Evolutionary conservation across 2,797 vertebrate genomes (phyloP).

Genomic region (Coluber constrictor): DNA sequence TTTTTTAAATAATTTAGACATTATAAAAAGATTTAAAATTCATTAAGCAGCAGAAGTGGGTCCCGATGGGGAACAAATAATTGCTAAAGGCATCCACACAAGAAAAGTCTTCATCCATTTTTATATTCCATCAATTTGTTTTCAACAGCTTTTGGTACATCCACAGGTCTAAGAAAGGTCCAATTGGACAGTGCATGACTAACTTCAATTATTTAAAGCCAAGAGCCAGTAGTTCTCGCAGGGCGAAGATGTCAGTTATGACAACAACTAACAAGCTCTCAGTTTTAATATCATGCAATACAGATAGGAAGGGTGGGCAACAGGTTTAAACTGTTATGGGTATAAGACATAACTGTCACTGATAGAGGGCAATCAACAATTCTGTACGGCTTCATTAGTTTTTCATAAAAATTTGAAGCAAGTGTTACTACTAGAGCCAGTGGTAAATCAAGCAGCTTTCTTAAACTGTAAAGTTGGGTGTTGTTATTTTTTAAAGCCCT

Average conservation of each 20-base stretch:
- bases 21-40: no score
- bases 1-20: no score
- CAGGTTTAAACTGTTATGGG: neutral
- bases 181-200: neutral
- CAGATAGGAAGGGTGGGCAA: neutral
- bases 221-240: neutral
- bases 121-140: no score
- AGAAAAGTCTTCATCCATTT: no score
- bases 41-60: no score
- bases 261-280: neutral
- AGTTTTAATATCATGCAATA: neutral
- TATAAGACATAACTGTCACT: neutral
- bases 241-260: neutral
- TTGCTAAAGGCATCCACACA: no score
- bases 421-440: neutral
- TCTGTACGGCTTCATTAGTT: neutral
- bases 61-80: no score
- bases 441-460: neutral
- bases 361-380: neutral
- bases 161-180: neutral
- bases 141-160: no score
- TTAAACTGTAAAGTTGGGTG: neutral
- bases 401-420: neutral
- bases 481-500: neutral
- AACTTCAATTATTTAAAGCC: neutral